Percentiles rank a stretch among this genome's conserved stretches.
phyloP scores from a whole-genome alignment of 53 echinoderm and acorn worm genomes.

The Holothuria scabra region DNA sequence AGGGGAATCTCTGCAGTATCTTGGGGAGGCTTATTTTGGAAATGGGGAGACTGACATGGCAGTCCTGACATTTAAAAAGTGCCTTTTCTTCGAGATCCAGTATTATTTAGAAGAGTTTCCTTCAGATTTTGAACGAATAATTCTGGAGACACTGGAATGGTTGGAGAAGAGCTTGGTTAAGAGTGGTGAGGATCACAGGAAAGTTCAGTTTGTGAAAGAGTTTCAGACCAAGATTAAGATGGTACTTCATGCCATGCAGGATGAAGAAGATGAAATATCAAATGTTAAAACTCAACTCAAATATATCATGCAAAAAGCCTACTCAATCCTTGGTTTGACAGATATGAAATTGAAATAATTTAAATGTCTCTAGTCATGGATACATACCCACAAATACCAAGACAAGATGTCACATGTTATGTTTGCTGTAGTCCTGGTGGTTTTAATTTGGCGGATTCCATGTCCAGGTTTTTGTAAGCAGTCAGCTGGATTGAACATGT shows the following conservation, averaged over 20 bases:
- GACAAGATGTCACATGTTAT: too few species aligned
- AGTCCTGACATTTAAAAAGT: slow-evolving; percentile 21
- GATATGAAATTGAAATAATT: too few species aligned
- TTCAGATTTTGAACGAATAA: slow-evolving; percentile 2
- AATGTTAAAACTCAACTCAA: background rate
- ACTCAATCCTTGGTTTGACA: background rate
- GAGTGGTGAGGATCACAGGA: background rate
- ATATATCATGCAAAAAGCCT: background rate
- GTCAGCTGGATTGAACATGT: too few species aligned
- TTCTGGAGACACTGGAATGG: background rate
- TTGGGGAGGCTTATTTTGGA: slow-evolving; percentile 24
- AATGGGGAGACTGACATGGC: background rate
- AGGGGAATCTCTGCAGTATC: slow-evolving; percentile 16
- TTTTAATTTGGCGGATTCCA: too few species aligned
- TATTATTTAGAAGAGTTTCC: slow-evolving; percentile 29
- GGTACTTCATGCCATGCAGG: background rate
- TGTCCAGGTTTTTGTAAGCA: too few species aligned
- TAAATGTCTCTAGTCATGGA: too few species aligned
- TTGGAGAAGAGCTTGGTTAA: slow-evolving; percentile 20
- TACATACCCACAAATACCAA: too few species aligned
- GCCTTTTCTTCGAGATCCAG: background rate
- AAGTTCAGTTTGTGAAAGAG: background rate
- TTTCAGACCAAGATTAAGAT: background rate
- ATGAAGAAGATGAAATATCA: background rate
- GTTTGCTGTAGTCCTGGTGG: too few species aligned